Percentiles rank a stretch among this genome's conserved stretches.
Evolutionary conservation across 2,888 invertebrate genomes (phyloP).

Genomic region (Margaritifera margaritifera): DNA sequence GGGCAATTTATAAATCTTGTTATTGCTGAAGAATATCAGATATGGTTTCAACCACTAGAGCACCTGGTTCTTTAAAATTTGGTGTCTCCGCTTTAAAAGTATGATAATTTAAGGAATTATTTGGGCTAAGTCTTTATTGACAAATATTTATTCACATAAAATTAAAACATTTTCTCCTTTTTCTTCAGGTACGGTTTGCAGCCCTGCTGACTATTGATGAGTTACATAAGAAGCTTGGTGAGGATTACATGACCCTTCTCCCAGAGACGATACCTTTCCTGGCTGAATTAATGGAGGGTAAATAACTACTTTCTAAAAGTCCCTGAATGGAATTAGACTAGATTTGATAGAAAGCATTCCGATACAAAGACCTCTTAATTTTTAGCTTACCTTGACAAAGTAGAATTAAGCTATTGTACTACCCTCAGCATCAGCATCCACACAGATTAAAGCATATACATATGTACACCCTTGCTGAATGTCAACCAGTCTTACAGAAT

Average conservation of each 20-base stretch:
- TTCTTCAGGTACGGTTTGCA: slow-evolving; percentile 77
- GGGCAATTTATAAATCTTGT: too few relatives aligned
- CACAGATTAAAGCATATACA: background rate
- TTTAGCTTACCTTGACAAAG: too few relatives aligned
- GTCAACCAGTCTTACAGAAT: background rate
- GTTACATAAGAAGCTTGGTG: slow-evolving; percentile 87
- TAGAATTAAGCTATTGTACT: too few relatives aligned
- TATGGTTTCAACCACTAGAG: too few relatives aligned
- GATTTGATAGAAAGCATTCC: too few relatives aligned
- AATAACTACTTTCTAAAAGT: slow-evolving; percentile 8
- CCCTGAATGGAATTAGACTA: background rate
- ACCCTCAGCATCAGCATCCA: background rate
- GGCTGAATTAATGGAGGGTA: slow-evolving; percentile 90
- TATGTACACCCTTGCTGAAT: background rate
- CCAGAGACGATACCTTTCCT: slow-evolving; percentile 96
- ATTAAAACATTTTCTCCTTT: background rate
- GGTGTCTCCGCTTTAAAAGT: too few relatives aligned
- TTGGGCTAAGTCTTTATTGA: too few relatives aligned
- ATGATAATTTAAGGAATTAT: too few relatives aligned
- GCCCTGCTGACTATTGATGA: slow-evolving; percentile 84
- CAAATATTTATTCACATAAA: background rate
- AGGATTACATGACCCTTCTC: slow-evolving; percentile 89
- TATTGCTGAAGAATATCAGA: too few relatives aligned
- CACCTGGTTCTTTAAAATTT: too few relatives aligned
- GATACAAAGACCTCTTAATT: too few relatives aligned